Conservation (phyloP, 2,888 invertebrate genomes). For the Protodeltote pygarga region DNA sequence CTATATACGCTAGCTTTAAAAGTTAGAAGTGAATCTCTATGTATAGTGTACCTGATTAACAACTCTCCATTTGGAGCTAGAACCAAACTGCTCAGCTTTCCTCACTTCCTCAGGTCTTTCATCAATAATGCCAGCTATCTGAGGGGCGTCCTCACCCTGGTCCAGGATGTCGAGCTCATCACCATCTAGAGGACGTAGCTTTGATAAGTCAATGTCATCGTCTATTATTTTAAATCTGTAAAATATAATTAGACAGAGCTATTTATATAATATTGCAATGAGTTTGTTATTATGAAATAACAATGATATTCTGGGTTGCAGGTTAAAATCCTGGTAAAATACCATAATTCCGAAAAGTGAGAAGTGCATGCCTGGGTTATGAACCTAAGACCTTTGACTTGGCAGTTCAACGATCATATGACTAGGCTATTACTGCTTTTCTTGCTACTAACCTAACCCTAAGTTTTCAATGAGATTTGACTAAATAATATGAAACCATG, state of each 20-base stretch:
- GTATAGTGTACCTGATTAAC: constrained; percentile 70
- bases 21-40: too few species aligned
- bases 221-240: constrained; percentile 93
- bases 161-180: constrained; percentile 90
- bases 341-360: too few species aligned
- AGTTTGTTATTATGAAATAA: not conserved
- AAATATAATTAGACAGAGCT: not conserved
- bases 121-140: constrained; percentile 95
- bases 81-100: constrained; percentile 74
- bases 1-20: too few species aligned
- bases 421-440: too few species aligned
- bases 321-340: too few species aligned
- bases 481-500: too few species aligned
- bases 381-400: too few species aligned
- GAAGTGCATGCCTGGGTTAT: too few species aligned
- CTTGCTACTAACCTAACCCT: too few species aligned
- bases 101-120: constrained; percentile 90
- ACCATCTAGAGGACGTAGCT: constrained; percentile 87
- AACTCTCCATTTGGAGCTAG: constrained; percentile 80
- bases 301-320: too few species aligned
- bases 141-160: constrained; percentile 94
- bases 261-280: not conserved
- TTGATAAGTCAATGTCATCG: constrained; percentile 91
- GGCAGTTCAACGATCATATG: too few species aligned
- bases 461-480: too few species aligned